Evolutionary conservation across 1,140 invertebrate species (phyloP), one percentile per base, ranked within the genome.

Genomic region (Periplaneta americana): DNA sequence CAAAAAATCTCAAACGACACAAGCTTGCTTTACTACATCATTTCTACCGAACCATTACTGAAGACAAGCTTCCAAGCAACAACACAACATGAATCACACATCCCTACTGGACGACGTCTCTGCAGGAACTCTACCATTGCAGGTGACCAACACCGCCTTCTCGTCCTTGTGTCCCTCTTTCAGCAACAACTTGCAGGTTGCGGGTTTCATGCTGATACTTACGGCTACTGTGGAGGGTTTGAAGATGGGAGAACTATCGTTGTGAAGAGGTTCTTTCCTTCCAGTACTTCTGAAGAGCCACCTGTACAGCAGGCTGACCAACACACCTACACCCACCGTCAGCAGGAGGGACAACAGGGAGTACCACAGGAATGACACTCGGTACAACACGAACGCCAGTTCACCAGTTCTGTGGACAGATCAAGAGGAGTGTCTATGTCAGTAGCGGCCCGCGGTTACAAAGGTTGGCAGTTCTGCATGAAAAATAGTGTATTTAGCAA

Each of bases 311-410:
- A 77, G 0, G 39, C 39, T 66, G n/a, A 80, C 48, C 28, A 57
- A n/a, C n/a, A 80, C 37, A 5, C 79, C 79, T 5, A 80, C 48
- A 28, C 39, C 35, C 18, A 80, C n/a, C 4, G 79, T 80, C 17
- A 80, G 8, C 28, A 57, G 13, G 31, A 57, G 33, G 36, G 79
- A 36, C 15, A 80, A n/a, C 11, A 80, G 39, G 35, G 32, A 34
- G 18, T 80, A 80, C 79, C 79, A 80, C 32, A 80, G 35, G 79
- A 80, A 80, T 13, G 79, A 80, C 33, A 80, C 48, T 57, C 79
- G 48, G n/a, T 48, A 80, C 39, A 80, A 11, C 4, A 48, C 48
- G 35, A 80, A 80, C 17, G 79, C 79, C 18, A 34, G 11, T n/a
- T 80, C 48, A 34, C 4, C 10, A n/a, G 31, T 6, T 18, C 78